Percentiles rank a stretch among this genome's conserved stretches.
phyloP scores from a whole-genome alignment of 2,797 vertebrate genomes.

The Perodicticus potto region DNA sequence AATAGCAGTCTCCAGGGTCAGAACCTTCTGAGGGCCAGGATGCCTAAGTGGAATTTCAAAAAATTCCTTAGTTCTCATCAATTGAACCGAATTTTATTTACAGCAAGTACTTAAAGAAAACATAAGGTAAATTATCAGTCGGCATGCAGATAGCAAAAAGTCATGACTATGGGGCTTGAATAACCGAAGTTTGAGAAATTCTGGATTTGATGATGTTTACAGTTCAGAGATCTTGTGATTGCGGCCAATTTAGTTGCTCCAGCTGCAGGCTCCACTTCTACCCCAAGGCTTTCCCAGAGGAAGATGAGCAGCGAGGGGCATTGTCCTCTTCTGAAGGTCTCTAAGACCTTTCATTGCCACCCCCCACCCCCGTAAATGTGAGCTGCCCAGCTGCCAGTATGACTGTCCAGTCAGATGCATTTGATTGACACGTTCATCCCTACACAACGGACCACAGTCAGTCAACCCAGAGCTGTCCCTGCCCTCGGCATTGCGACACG shows the following conservation, averaged over 20 bases:
- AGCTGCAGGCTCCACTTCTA: neutral
- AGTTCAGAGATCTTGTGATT: neutral
- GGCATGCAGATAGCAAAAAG: neutral
- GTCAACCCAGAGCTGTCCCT: constrained; percentile 38
- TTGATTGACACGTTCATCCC: constrained; percentile 60
- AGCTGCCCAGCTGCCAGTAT: neutral
- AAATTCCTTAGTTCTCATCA: neutral
- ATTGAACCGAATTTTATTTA: neutral
- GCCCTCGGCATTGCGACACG: constrained; percentile 67
- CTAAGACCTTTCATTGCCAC: neutral
- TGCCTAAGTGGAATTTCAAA: neutral
- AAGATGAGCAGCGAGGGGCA: neutral
- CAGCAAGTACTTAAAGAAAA: constrained; percentile 45
- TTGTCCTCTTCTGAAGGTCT: neutral
- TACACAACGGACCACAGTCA: neutral
- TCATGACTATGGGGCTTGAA: neutral
- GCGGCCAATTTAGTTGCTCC: neutral
- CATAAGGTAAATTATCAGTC: constrained; percentile 8
- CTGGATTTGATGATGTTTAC: neutral
- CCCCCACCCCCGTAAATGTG: neutral
- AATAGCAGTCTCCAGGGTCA: neutral
- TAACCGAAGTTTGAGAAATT: neutral
- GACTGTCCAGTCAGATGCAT: constrained; percentile 43
- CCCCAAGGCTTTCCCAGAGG: neutral
- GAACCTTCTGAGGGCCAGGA: neutral